phyloP scores from a whole-genome alignment of 2,888 invertebrate genomes.

The Drosophila hamatofila region DNA sequence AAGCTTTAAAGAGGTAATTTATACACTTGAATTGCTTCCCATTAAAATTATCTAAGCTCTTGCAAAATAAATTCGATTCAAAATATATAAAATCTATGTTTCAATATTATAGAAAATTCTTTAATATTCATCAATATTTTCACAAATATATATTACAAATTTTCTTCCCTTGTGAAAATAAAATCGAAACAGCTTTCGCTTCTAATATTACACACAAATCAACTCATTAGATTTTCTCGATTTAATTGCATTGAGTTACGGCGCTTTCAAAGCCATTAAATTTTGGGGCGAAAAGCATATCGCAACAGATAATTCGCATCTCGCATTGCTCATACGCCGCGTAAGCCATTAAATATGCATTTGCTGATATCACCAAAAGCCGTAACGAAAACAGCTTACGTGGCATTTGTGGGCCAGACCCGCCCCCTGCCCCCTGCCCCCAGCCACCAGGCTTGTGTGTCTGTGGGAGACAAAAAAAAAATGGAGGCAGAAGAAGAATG shows the following conservation, averaged over 20 bases:
- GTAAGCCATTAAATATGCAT: conserved; percentile 79
- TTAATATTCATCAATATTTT: neutral
- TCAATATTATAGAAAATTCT: neutral
- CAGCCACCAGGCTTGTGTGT: conserved; percentile 9
- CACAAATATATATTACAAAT: neutral
- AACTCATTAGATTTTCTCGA: conserved; percentile 14
- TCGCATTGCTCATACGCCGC: conserved; percentile 68
- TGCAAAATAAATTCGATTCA: neutral
- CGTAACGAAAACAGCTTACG: conserved; percentile 77
- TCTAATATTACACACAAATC: neutral
- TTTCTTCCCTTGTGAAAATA: neutral
- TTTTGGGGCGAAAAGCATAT: conserved; percentile 30
- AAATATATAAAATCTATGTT: neutral
- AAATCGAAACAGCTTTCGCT: neutral
- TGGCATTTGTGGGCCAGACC: conserved; percentile 50
- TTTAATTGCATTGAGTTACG: conserved; percentile 39
- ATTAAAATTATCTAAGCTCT: too few species aligned
- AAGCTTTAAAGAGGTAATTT: too few species aligned
- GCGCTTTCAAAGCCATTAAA: conserved; percentile 40
- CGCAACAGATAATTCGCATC: conserved; percentile 36
- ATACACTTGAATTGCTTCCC: neutral
- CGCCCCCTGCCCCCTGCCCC: neutral
- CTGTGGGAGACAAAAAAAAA: conserved; percentile 15
- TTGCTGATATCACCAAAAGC: conserved; percentile 78
- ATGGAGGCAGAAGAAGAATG: conserved; percentile 3